phyloP scores from a whole-genome alignment of 1,140 invertebrate species.

The Eueides isabella region DNA sequence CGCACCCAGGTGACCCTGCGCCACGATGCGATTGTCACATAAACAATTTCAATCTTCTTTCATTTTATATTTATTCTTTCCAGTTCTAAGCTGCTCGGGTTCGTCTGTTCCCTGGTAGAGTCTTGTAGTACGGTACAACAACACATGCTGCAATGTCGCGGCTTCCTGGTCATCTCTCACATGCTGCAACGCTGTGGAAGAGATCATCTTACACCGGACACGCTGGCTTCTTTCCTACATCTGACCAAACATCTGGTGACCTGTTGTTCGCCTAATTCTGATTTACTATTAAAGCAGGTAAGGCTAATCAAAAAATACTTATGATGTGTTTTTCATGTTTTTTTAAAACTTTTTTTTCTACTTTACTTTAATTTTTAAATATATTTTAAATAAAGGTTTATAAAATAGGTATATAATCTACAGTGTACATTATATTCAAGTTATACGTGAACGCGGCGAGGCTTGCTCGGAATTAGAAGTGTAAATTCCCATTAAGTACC shows the following conservation, averaged over 20 bases:
- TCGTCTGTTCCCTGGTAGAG: slow-evolving; percentile 98
- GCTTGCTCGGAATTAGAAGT: slow-evolving; percentile 38
- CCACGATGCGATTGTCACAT: no score
- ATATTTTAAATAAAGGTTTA: neutral
- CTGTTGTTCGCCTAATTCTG: slow-evolving; percentile 95
- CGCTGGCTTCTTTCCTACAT: slow-evolving; percentile 95
- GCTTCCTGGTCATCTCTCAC: slow-evolving; percentile 98
- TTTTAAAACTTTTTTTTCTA: no score
- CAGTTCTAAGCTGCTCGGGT: slow-evolving; percentile 97
- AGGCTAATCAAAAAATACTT: neutral
- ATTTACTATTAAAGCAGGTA: slow-evolving; percentile 97
- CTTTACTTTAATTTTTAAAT: neutral
- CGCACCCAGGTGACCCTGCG: no score
- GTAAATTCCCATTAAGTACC: slow-evolving; percentile 47
- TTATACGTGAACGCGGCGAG: slow-evolving; percentile 16
- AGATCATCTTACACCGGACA: slow-evolving; percentile 96
- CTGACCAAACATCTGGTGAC: slow-evolving; percentile 98
- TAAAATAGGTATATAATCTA: no score
- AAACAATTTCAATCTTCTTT: no score
- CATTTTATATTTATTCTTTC: no score
- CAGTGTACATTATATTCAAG: neutral
- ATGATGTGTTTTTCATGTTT: neutral
- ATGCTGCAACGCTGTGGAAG: slow-evolving; percentile 96
- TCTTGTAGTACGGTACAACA: slow-evolving; percentile 98
- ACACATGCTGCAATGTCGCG: slow-evolving; percentile 98